Percentiles rank a stretch among this genome's conserved stretches.
phyloP scores from a whole-genome alignment of 2,888 invertebrate genomes.

The Drosophila parthenogenetica region DNA sequence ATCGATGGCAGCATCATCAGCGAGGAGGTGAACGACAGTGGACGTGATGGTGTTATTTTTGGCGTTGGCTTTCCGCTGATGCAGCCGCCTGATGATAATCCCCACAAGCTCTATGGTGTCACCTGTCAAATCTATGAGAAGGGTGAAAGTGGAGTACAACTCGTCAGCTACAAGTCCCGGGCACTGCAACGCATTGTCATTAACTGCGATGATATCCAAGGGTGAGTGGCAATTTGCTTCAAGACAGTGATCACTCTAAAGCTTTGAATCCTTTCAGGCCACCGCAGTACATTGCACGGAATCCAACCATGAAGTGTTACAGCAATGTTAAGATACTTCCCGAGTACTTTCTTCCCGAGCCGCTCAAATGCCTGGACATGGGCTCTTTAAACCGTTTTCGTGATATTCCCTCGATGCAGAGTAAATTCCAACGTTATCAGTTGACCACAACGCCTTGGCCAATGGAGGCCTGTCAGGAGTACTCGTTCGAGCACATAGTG shows the following conservation, averaged over 20 bases:
- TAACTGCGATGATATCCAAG: constrained; percentile 76
- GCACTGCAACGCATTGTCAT: constrained; percentile 90
- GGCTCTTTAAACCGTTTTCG: constrained; percentile 85
- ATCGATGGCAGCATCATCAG: constrained; percentile 85
- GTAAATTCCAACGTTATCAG: constrained; percentile 83
- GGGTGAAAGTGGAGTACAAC: constrained; percentile 78
- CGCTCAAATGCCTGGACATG: constrained; percentile 86
- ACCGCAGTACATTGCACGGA: constrained; percentile 79
- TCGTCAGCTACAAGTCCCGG: constrained; percentile 89
- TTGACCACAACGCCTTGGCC: constrained; percentile 88
- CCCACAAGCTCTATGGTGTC: constrained; percentile 80
- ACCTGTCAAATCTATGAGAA: constrained; percentile 85
- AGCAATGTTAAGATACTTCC: constrained; percentile 89
- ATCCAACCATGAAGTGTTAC: constrained; percentile 85
- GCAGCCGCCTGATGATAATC: constrained; percentile 60
- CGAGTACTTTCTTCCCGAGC: constrained; percentile 88
- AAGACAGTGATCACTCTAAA: background rate
- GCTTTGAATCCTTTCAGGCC: constrained; percentile 57
- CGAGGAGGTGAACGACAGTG: constrained; percentile 75
- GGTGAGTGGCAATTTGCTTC: constrained; percentile 58
- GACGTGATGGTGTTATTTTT: constrained; percentile 81
- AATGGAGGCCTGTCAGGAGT: constrained; percentile 88
- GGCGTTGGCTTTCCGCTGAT: constrained; percentile 83
- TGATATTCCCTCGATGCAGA: constrained; percentile 82
- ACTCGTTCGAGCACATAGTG: constrained; percentile 86